Evolutionary conservation across 2,888 invertebrate genomes (phyloP).

Genomic region (Heliconius ismenius): DNA sequence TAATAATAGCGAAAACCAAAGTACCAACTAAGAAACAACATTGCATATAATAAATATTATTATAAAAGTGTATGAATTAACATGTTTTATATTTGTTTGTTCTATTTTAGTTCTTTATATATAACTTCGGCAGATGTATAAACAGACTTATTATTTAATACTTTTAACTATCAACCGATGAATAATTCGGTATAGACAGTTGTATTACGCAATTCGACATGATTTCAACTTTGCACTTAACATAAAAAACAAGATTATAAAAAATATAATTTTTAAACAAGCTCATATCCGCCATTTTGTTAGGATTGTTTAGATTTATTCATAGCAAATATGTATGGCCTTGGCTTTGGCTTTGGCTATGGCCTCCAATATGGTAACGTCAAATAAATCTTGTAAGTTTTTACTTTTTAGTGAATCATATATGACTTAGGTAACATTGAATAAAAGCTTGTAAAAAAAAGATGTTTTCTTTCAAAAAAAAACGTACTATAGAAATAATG

Average conservation of each 20-base stretch:
- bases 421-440: neutral
- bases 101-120: neutral
- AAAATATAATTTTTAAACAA: neutral
- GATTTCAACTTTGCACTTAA: neutral
- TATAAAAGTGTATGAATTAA: neutral
- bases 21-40: neutral
- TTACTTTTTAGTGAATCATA: neutral
- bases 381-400: neutral
- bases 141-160: neutral
- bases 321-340: no score
- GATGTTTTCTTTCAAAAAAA: neutral
- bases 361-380: neutral
- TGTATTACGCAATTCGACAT: neutral
- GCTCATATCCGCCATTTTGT: neutral
- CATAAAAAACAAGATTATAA: neutral
- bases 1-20: neutral
- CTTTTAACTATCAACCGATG: neutral
- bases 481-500: neutral
- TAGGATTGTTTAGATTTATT: no score
- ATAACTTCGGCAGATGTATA: neutral
- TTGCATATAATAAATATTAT: constrained; percentile 6
- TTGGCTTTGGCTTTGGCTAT: no score
- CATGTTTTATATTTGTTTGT: neutral
- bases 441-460: neutral
- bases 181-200: neutral